phyloP scores from a whole-genome alignment of 1,140 invertebrate species.

The Fopius arisanus region DNA sequence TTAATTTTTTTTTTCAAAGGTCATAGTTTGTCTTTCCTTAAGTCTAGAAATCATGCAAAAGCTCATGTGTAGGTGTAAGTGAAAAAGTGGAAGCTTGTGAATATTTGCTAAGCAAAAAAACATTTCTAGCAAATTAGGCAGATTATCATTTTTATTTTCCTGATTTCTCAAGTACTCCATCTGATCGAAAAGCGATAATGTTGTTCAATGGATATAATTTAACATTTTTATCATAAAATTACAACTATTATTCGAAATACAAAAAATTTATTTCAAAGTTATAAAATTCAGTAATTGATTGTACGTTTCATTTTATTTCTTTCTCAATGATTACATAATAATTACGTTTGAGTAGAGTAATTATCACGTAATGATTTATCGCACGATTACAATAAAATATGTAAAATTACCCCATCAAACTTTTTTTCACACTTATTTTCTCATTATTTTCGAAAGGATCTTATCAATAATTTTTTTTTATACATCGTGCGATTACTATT shows the following conservation, averaged over 20 bases:
- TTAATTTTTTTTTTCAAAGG: background rate
- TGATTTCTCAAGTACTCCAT: background rate
- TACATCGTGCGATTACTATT: slow-evolving; percentile 13
- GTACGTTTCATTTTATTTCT: slow-evolving; percentile 15
- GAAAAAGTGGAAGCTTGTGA: slow-evolving; percentile 6
- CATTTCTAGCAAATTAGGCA: background rate
- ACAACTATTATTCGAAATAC: slow-evolving; percentile 17
- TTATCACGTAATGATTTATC: background rate
- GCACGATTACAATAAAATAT: slow-evolving; percentile 8
- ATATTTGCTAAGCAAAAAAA: background rate
- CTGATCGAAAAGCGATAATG: slow-evolving; percentile 9
- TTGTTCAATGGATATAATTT: background rate
- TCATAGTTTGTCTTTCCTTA: background rate
- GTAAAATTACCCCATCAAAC: slow-evolving; percentile 3
- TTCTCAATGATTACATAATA: background rate
- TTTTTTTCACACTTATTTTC: background rate
- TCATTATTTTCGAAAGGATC: background rate
- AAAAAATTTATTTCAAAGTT: slow-evolving; percentile 28
- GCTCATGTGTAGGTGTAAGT: background rate
- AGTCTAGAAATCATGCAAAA: background rate
- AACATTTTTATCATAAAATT: slow-evolving; percentile 21
- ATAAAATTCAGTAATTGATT: slow-evolving; percentile 28
- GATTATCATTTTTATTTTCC: background rate
- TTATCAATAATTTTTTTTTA: background rate
- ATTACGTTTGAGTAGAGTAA: background rate